Conservation (phyloP, 2,888 invertebrate species). For the Thereva unica region DNA sequence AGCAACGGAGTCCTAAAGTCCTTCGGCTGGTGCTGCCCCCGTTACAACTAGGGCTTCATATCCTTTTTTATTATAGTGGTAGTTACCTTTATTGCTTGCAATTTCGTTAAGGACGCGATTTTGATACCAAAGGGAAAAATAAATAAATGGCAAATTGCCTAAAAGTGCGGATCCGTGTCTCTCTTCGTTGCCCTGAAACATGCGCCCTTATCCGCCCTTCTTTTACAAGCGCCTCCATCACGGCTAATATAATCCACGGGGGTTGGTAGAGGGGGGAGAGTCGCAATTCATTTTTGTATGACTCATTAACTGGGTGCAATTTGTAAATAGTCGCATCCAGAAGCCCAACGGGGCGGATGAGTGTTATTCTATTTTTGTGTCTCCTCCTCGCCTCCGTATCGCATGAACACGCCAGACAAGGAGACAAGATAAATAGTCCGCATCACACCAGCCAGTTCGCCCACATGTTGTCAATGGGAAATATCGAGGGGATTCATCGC, state of each 20-base stretch:
- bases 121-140: not conserved
- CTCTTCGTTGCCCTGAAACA: no score
- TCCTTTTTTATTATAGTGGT: slow-evolving; percentile 15
- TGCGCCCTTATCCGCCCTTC: not conserved
- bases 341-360: slow-evolving; percentile 2
- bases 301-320: slow-evolving; percentile 32
- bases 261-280: not conserved
- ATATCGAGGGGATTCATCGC: no score
- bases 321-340: slow-evolving; percentile 26
- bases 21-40: not conserved
- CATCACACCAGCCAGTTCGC: not conserved
- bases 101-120: slow-evolving; percentile 5
- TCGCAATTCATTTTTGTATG: slow-evolving; percentile 21
- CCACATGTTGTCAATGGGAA: slow-evolving; percentile 21
- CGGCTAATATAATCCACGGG: not conserved
- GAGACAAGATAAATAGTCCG: not conserved
- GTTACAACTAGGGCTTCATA: slow-evolving; percentile 1
- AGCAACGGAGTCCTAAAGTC: no score
- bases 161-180: no score
- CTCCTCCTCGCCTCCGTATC: not conserved
- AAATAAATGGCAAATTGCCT: not conserved
- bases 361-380: not conserved
- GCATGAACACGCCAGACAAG: not conserved
- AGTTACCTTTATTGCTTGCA: slow-evolving; percentile 20
- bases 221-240: not conserved